Evolutionary conservation across 2,888 invertebrate genomes (phyloP).

Genomic region (Cephus pulcher): DNA sequence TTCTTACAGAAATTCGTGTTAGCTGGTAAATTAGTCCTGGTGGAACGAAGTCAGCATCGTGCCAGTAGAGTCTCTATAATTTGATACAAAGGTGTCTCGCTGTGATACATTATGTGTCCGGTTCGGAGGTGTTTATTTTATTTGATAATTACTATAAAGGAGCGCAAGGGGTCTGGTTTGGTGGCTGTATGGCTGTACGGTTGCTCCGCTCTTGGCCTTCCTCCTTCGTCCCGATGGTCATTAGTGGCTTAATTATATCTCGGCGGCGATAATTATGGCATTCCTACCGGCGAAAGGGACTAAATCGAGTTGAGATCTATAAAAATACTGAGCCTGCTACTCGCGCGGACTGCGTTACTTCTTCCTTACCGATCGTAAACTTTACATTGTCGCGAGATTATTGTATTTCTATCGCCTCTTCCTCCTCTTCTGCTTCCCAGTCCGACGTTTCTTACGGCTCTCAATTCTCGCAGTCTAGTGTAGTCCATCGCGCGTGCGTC

Average conservation of each 20-base stretch:
- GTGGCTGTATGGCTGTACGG: neutral
- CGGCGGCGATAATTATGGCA: constrained; percentile 48
- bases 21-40: no score
- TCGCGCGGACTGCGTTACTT: no score
- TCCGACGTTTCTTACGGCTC: no score
- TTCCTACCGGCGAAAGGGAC: constrained; percentile 38
- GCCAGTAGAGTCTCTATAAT: no score
- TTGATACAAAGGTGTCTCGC: no score
- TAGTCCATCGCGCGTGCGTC: neutral
- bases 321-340: constrained; percentile 18
- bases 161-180: neutral
- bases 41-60: no score
- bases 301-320: constrained; percentile 22
- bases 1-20: no score
- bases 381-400: no score
- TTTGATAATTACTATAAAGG: constrained; percentile 47
- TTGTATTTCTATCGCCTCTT: no score
- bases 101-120: constrained; percentile 6
- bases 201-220: neutral
- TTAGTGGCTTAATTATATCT: constrained; percentile 58
- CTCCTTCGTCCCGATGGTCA: constrained; percentile 40
- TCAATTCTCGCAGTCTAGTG: neutral
- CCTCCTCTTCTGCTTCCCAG: no score
- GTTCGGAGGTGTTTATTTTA: constrained; percentile 50
- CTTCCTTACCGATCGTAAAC: no score